Evolutionary conservation across 2,113 vertebrate species (phyloP).

Genomic region (Eubucco bourcierii): DNA sequence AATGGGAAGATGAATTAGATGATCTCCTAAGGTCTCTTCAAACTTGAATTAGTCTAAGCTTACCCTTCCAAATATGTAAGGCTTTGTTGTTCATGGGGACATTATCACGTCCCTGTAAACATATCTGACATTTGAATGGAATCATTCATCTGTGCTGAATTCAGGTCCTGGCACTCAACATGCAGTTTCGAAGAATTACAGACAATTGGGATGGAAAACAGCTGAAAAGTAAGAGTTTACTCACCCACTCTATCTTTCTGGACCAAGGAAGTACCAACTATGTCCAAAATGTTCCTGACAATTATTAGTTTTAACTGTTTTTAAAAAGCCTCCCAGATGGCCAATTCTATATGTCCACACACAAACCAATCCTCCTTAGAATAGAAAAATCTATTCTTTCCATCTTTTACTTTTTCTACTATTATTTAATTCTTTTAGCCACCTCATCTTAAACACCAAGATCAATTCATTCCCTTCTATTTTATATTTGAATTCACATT

Average conservation of each 20-base stretch:
- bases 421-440: neutral
- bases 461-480: neutral
- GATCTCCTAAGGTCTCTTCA: neutral
- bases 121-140: neutral
- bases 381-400: neutral
- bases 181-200: neutral
- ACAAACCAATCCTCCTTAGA: neutral
- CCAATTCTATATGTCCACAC: neutral
- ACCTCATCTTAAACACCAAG: neutral
- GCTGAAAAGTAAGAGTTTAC: neutral
- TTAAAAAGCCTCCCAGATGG: neutral
- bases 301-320: neutral
- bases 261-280: neutral
- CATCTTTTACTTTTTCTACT: neutral
- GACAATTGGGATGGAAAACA: neutral
- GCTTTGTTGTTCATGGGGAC: neutral
- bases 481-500: neutral
- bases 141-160: neutral
- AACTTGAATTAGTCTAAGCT: neutral
- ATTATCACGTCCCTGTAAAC: neutral
- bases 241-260: neutral
- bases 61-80: neutral
- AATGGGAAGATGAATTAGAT: neutral
- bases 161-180: neutral
- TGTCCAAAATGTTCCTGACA: neutral